phyloP scores from a whole-genome alignment of 2,113 vertebrate genomes.

The Archilochus colubris region DNA sequence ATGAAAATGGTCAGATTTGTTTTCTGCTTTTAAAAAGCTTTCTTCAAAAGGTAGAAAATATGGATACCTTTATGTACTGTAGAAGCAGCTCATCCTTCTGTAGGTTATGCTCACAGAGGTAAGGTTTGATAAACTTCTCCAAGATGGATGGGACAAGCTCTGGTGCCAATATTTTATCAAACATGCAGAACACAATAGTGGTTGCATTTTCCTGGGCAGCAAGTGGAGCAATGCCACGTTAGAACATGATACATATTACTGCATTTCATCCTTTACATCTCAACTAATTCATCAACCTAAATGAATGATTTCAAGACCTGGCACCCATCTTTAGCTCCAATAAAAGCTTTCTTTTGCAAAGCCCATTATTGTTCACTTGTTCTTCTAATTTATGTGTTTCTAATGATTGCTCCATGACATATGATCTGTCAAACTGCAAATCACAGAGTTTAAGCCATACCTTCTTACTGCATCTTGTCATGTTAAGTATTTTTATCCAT shows the following conservation, averaged over 20 bases:
- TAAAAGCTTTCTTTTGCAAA: not conserved
- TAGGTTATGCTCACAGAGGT: slow-evolving; percentile 83
- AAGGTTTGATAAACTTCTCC: slow-evolving; percentile 85
- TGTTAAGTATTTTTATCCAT: not conserved
- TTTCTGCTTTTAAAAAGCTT: not conserved
- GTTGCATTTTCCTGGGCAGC: slow-evolving; percentile 81
- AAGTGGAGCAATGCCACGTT: not conserved
- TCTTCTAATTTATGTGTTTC: not conserved
- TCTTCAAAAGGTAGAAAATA: not conserved
- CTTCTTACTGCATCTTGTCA: not conserved
- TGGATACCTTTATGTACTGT: slow-evolving; percentile 89
- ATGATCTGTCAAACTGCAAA: not conserved
- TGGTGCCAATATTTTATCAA: slow-evolving; percentile 92
- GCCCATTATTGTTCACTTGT: not conserved
- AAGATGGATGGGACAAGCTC: slow-evolving; percentile 87
- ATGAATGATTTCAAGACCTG: not conserved
- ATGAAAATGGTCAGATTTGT: not conserved
- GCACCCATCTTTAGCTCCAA: not conserved
- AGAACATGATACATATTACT: not conserved
- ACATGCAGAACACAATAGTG: slow-evolving; percentile 91
- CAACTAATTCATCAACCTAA: not conserved
- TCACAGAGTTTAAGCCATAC: not conserved
- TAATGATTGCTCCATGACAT: not conserved
- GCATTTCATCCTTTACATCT: not conserved
- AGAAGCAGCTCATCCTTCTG: slow-evolving; percentile 88